These are phyloP conservation scores for Cylindroiulus punctatus DNA, from an alignment of 2,888 invertebrate genomes.

Conservation along the genomic window DNA sequence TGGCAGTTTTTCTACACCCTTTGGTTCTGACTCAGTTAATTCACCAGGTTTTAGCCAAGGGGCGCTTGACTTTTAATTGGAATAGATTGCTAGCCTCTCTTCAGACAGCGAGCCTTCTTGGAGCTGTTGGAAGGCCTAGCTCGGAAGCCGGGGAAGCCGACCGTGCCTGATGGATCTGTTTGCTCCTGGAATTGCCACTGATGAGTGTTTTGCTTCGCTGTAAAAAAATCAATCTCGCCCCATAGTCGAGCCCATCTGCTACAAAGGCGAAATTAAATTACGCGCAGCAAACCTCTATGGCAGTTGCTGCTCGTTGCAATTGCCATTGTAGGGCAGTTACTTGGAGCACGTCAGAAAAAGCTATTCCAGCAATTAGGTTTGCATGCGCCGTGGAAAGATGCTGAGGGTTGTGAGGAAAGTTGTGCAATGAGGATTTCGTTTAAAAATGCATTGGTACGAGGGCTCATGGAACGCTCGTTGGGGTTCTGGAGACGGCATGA, in stretches of 20 bases:
- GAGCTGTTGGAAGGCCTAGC: not conserved
- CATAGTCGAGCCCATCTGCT: constrained; percentile 6
- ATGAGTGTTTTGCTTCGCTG: not conserved
- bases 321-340: constrained; percentile 11
- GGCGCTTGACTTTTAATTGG: not conserved
- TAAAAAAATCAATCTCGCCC: constrained; percentile 6
- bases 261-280: constrained; percentile 17
- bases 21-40: not conserved
- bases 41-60: not conserved
- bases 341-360: not conserved
- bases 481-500: too few species aligned
- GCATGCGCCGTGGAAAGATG: not conserved
- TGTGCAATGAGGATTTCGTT: not conserved
- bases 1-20: not conserved
- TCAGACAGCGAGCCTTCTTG: not conserved
- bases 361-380: not conserved
- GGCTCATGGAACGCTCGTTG: too few species aligned
- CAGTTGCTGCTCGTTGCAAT: not conserved
- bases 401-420: not conserved
- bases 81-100: not conserved
- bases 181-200: not conserved
- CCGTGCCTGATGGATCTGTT: constrained; percentile 5
- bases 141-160: not conserved
- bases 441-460: not conserved
- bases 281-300: not conserved